Conservation (phyloP, 2,113 vertebrate genomes). For the Uria lomvia region DNA sequence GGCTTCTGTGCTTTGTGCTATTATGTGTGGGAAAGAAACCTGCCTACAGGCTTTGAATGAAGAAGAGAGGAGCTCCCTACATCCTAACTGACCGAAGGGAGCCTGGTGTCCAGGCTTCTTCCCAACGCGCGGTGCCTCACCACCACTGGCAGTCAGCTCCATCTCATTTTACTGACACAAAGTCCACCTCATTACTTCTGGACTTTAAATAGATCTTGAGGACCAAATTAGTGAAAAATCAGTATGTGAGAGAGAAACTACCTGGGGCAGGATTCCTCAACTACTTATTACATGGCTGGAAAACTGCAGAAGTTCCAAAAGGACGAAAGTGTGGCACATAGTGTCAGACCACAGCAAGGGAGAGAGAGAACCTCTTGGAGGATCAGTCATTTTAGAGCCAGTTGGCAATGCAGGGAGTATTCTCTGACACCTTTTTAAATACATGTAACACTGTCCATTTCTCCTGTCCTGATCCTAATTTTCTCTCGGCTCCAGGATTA, state of each 20-base stretch:
- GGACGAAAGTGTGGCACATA: accelerated
- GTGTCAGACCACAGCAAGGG: neutral
- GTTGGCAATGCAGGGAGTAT: neutral
- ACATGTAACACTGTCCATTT: neutral
- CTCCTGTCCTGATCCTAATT: neutral
- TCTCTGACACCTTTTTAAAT: neutral
- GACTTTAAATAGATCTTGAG: neutral
- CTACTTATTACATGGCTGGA: neutral
- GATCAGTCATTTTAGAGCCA: neutral
- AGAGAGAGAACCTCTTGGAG: neutral
- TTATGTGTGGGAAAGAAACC: neutral
- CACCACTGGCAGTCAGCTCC: neutral
- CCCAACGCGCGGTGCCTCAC: neutral
- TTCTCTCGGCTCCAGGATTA: neutral
- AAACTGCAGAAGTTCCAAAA: neutral
- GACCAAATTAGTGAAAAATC: neutral
- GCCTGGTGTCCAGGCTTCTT: neutral
- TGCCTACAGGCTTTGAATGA: neutral
- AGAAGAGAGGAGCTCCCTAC: neutral
- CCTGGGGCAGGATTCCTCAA: neutral
- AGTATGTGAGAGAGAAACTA: neutral
- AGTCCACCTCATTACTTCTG: neutral
- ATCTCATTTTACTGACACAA: neutral
- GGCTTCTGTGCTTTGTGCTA: neutral
- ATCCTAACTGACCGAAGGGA: neutral